Percentiles rank a stretch among this genome's conserved stretches.
Evolutionary conservation across 2,113 vertebrate genomes (phyloP).

Genomic region (Thunnus thynnus): DNA sequence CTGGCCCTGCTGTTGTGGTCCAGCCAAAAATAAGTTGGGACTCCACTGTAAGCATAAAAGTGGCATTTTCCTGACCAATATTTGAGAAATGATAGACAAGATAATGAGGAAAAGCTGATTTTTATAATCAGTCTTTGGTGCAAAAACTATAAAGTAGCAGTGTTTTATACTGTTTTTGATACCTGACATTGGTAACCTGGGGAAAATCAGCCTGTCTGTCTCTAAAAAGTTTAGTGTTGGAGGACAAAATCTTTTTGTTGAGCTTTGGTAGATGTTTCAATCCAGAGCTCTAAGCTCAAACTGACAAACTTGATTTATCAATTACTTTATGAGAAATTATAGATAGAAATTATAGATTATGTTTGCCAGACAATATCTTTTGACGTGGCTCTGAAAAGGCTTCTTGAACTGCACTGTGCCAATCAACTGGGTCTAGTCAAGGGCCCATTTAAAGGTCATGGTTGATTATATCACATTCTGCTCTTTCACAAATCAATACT

Average conservation of each 20-base stretch:
- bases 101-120: neutral
- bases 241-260: constrained; percentile 2
- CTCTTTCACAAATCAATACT: constrained; percentile 70
- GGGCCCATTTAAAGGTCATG: constrained; percentile 69
- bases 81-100: neutral
- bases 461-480: constrained; percentile 72
- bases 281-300: neutral
- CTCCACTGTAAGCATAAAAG: neutral
- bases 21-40: neutral
- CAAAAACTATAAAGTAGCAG: neutral
- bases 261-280: neutral
- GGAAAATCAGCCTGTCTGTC: neutral
- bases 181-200: neutral
- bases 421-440: constrained; percentile 48
- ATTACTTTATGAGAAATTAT: constrained; percentile 2
- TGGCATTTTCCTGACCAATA: neutral
- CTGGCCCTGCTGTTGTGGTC: no score
- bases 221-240: neutral
- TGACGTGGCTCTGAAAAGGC: constrained; percentile 34
- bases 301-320: constrained; percentile 30
- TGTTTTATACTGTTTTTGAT: neutral
- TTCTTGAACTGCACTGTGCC: constrained; percentile 35
- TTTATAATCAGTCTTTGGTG: neutral
- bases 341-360: constrained; percentile 7
- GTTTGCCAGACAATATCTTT: constrained; percentile 40